Conservation (phyloP, 2,888 invertebrate species). For the Julus scandinavius region DNA sequence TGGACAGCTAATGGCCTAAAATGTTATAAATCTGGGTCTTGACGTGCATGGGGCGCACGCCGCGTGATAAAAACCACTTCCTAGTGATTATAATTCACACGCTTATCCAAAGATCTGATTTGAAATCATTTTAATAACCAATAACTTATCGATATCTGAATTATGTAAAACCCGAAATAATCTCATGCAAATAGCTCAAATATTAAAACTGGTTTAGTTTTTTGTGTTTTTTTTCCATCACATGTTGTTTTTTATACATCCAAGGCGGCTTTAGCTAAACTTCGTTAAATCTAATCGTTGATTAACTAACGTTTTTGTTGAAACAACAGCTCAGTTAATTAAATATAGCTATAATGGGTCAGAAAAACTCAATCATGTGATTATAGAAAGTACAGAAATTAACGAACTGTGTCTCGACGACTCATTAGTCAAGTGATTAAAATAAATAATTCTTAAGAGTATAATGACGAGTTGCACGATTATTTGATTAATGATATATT, state of each 20-base stretch:
- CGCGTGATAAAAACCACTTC: neutral
- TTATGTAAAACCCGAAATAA: neutral
- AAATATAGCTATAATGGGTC: too few relatives aligned
- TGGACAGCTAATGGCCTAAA: constrained; percentile 20
- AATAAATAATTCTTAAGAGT: too few relatives aligned
- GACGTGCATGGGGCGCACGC: neutral
- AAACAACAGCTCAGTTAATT: too few relatives aligned
- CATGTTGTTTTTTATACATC: neutral
- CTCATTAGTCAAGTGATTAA: too few relatives aligned
- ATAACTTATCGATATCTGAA: neutral
- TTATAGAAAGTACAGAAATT: too few relatives aligned
- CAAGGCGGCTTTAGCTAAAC: neutral
- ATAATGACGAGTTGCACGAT: too few relatives aligned
- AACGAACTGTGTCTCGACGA: too few relatives aligned
- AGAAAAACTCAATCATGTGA: too few relatives aligned
- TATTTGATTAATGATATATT: too few relatives aligned
- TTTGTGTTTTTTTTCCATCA: neutral
- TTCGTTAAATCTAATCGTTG: neutral
- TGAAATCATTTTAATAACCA: neutral
- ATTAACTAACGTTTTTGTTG: neutral
- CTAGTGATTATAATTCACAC: constrained; percentile 11
- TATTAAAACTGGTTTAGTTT: neutral
- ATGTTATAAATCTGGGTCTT: constrained; percentile 30
- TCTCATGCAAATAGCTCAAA: neutral
- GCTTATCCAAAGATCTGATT: constrained; percentile 2